Percentiles rank a stretch among this genome's conserved stretches.
Evolutionary conservation across 2,113 vertebrate species (phyloP).

Genomic region (Gambusia holbrooki): DNA sequence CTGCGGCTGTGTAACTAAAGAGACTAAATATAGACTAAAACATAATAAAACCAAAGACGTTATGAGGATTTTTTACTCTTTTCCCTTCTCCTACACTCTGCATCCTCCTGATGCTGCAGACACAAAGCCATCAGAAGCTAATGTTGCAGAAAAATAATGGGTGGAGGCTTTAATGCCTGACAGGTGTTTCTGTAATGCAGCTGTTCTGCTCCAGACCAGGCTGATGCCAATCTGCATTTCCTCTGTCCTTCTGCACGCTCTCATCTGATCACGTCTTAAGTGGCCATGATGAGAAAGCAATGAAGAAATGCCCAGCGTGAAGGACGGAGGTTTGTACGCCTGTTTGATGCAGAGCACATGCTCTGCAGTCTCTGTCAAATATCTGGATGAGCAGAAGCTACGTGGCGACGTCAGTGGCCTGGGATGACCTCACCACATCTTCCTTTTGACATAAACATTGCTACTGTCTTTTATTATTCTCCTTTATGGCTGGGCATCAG

Average conservation of each 20-base stretch:
- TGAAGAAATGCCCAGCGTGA: constrained; percentile 36
- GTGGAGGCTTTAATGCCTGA: not conserved
- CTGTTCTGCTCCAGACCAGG: constrained; percentile 22
- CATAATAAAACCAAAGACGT: not conserved
- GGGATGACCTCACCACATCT: constrained; percentile 8
- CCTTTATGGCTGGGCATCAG: constrained; percentile 48
- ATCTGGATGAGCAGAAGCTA: not conserved
- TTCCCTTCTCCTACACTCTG: not conserved
- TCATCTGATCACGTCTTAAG: constrained; percentile 34
- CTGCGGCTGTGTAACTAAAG: not conserved
- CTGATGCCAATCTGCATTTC: not conserved
- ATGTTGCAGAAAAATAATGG: not conserved
- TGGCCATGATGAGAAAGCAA: not conserved
- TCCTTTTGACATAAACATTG: constrained; percentile 66
- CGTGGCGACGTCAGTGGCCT: not conserved
- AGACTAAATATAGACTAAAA: not conserved
- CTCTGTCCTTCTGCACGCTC: constrained; percentile 28
- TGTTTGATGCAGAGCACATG: constrained; percentile 63
- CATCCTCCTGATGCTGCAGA: not conserved
- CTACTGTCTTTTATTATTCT: constrained; percentile 74
- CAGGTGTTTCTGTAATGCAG: constrained; percentile 22
- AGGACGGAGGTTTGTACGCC: constrained; percentile 56
- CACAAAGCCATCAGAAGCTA: not conserved
- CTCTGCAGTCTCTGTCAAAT: constrained; percentile 56
- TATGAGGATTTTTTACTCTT: not conserved